Evolutionary conservation across 2,113 vertebrate genomes (phyloP).

Genomic region (Amphilophus citrinellus): DNA sequence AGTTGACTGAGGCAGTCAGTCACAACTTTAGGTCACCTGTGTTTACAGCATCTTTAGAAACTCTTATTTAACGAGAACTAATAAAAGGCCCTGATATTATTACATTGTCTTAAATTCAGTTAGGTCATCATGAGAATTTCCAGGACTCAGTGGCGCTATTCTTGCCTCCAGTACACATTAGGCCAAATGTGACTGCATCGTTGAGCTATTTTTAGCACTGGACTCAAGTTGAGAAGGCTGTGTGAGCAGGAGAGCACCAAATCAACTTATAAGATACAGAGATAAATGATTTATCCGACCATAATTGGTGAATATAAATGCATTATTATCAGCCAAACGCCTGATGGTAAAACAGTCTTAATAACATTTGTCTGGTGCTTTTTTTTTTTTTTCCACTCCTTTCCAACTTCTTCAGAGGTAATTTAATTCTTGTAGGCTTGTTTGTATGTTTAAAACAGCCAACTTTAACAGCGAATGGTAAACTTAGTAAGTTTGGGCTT

Average conservation of each 20-base stretch:
- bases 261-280: neutral
- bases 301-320: neutral
- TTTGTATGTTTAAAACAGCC: neutral
- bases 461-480: neutral
- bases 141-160: neutral
- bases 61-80: neutral
- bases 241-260: neutral
- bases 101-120: neutral
- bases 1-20: neutral
- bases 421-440: neutral
- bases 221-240: neutral
- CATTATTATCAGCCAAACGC: neutral
- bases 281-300: neutral
- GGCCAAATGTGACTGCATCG: neutral
- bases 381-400: neutral
- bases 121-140: neutral
- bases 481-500: neutral
- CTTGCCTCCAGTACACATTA: neutral
- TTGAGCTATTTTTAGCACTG: neutral
- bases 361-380: neutral
- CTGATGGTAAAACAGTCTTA: neutral
- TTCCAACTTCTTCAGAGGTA: neutral
- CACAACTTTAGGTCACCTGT: neutral
- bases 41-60: neutral
- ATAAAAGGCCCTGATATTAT: neutral